phyloP scores from a whole-genome alignment of 2,797 vertebrate genomes.

The Acrossocheilus fasciatus region DNA sequence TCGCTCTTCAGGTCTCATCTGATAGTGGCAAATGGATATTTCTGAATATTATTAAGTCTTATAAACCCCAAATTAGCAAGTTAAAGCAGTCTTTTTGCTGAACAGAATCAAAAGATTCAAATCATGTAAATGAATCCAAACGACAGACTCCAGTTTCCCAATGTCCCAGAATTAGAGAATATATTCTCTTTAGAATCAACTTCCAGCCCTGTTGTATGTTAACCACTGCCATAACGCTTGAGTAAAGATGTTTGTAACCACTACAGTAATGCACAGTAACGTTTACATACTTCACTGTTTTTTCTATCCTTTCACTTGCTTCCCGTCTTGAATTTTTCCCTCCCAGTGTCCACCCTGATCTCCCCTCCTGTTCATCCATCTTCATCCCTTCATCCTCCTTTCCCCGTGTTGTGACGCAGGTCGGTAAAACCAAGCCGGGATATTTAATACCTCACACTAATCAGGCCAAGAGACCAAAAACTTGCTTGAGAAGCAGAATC shows the following conservation, averaged over 20 bases:
- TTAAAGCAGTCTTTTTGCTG: background rate
- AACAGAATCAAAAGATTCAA: background rate
- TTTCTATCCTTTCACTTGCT: background rate
- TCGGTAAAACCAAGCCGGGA: conserved; percentile 42
- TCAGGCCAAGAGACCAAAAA: conserved; percentile 14
- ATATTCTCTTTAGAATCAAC: background rate
- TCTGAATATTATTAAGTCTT: background rate
- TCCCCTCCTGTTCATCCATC: conserved; percentile 15
- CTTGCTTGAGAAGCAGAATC: conserved; percentile 46
- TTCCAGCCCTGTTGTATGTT: background rate
- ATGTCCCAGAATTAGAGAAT: background rate
- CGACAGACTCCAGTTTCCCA: background rate
- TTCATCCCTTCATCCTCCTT: conserved; percentile 19
- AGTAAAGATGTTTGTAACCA: background rate
- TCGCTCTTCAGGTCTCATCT: background rate
- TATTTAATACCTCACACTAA: conserved; percentile 49
- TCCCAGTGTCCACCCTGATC: conserved; percentile 1
- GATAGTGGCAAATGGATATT: background rate
- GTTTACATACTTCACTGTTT: background rate
- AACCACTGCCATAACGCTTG: background rate
- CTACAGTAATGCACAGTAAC: background rate
- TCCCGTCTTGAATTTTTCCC: background rate
- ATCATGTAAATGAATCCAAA: background rate
- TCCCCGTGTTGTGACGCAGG: conserved; percentile 11
- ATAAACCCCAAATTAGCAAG: background rate